These are phyloP conservation scores for Glyptemys insculpta DNA, from an alignment of 2,797 vertebrate genomes.

Conservation along the genomic window DNA sequence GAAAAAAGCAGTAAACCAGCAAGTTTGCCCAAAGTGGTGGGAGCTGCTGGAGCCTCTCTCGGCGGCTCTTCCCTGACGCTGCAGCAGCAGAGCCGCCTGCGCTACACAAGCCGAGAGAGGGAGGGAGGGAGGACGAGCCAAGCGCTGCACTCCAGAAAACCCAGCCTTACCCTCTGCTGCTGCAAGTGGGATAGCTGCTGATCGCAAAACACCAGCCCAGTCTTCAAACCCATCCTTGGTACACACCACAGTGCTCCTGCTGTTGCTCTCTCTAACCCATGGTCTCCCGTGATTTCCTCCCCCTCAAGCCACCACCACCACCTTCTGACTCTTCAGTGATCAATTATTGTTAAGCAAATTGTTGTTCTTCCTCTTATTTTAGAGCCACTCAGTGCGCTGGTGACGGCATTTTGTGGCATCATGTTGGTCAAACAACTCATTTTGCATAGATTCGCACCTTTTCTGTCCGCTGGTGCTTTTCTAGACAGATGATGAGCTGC, in stretches of 20 bases:
- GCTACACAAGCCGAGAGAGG: constrained; percentile 66
- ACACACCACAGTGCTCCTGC: background rate
- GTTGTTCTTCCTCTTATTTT: constrained; percentile 29
- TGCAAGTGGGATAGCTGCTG: constrained; percentile 67
- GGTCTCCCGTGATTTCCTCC: background rate
- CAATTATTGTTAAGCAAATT: constrained; percentile 37
- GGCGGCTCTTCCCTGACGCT: constrained; percentile 67
- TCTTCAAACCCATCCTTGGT: constrained; percentile 9
- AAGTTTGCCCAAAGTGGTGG: constrained; percentile 83
- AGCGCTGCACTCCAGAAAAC: constrained; percentile 68
- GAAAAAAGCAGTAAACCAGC: constrained; percentile 51
- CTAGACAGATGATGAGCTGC: constrained; percentile 64
- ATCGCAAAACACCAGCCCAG: constrained; percentile 19
- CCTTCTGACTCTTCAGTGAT: background rate
- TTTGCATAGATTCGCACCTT: constrained; percentile 44
- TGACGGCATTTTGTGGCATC: constrained; percentile 36
- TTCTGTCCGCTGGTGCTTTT: constrained; percentile 45
- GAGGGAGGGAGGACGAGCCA: constrained; percentile 41
- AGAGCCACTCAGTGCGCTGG: background rate
- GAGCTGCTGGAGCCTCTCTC: constrained; percentile 66
- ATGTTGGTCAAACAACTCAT: constrained; percentile 36
- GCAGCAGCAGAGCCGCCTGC: constrained; percentile 67
- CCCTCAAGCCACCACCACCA: background rate
- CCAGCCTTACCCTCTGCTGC: constrained; percentile 56
- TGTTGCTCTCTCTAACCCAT: background rate